phyloP scores from a whole-genome alignment of 2,888 invertebrate species.

The Meloe dianella region DNA sequence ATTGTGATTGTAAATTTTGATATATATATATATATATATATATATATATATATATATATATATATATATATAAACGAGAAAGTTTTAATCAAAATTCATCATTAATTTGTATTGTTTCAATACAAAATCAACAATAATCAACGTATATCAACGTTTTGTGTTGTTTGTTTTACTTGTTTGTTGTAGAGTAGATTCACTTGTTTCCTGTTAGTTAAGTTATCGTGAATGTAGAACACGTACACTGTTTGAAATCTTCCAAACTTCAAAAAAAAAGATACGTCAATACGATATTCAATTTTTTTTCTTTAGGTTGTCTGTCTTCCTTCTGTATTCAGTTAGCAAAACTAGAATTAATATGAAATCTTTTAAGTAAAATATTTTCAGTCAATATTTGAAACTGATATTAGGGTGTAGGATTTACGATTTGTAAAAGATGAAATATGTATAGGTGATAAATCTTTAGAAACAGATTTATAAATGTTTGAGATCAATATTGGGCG shows the following conservation, averaged over 20 bases:
- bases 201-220: not conserved
- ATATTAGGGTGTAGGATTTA: not conserved
- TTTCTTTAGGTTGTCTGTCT: not conserved
- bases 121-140: conserved; percentile 8
- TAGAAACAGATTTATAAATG: not conserved
- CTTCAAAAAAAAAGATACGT: not conserved
- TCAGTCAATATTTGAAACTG: not conserved
- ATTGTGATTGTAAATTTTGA: too few relatives aligned
- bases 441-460: not conserved
- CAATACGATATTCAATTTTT: not conserved
- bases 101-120: not conserved
- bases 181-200: not conserved
- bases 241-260: not conserved
- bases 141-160: not conserved
- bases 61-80: not conserved
- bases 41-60: not conserved
- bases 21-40: not conserved
- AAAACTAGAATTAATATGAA: not conserved
- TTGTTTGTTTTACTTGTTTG: conserved; percentile 2
- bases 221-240: not conserved
- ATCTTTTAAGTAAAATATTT: not conserved
- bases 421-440: not conserved
- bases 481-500: too few relatives aligned
- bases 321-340: not conserved
- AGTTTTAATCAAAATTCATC: not conserved